Evolutionary conservation across 2,888 invertebrate species (phyloP), one percentile per base, ranked within the genome.

Genomic region (Scrobipalpa atriplicella): DNA sequence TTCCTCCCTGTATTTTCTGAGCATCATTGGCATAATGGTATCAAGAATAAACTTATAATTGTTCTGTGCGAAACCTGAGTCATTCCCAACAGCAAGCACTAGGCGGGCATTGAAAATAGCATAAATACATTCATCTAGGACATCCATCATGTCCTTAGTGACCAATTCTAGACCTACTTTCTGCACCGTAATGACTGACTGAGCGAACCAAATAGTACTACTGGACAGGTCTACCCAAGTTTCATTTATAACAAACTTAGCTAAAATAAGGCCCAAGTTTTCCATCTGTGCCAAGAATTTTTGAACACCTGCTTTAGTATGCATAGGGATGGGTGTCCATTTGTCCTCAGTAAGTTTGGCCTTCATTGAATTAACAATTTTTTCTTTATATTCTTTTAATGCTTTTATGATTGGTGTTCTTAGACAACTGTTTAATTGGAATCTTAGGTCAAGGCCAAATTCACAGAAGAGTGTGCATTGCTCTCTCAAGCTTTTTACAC

Each of bases 361-460:
- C 85, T 96, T 97, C 75, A 97, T 95, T 0, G 96, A 96, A 81
- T 98, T 98, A 18, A 96, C 93, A 73, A 96, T 94, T 82, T 97
- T 97, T 72, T 97, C 96, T 73, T 95, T 95, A 61, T 96, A 95
- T 75, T 97, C 97, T 74, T 94, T 94, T 68, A 98, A 90, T 21
- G 96, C 95, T 86, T 95, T 95, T 56, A 95, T 95, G 63, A 98
- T 92, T 0, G 97, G 96, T 11, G 94, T 94, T 70, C 97, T 94
- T 68, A 99, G 90, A 70, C 97, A 94, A 29, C 97, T 96, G 81
- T 99, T 97, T 75, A 99, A 93, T 82, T 98, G 97, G 86, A 98
- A 99, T 71, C 96, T 95, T 68, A 99, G 93, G 90, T 99, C 99
- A 76, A 99, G 93, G 0, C 99, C 99, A 75, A 95, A 92, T 77